phyloP scores from a whole-genome alignment of 2,113 vertebrate species.

The Ramphastos sulfuratus region DNA sequence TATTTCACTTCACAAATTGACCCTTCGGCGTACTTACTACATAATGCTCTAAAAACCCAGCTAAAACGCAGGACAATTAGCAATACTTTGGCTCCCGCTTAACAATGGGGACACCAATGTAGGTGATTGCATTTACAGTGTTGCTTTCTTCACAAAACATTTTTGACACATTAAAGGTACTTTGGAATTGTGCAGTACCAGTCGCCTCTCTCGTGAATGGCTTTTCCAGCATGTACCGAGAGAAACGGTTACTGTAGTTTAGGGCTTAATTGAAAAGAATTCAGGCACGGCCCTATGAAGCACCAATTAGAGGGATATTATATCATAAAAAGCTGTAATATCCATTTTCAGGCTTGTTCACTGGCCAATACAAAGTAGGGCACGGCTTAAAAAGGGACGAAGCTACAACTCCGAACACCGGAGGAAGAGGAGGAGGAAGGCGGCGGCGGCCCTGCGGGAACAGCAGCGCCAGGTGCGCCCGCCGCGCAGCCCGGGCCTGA shows the following conservation, averaged over 20 bases:
- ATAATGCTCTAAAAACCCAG: slow-evolving; percentile 95
- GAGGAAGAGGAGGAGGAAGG: slow-evolving; percentile 56
- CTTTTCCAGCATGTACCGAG: slow-evolving; percentile 77
- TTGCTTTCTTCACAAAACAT: slow-evolving; percentile 90
- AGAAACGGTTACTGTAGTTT: slow-evolving; percentile 81
- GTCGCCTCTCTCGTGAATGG: slow-evolving; percentile 80
- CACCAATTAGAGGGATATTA: slow-evolving; percentile 86
- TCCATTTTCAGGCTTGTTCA: slow-evolving; percentile 81
- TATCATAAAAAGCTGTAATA: slow-evolving; percentile 87
- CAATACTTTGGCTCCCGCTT: slow-evolving; percentile 90
- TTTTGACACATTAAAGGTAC: slow-evolving; percentile 87
- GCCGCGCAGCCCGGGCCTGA: neutral
- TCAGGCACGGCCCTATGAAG: slow-evolving; percentile 81
- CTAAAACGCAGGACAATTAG: slow-evolving; percentile 99
- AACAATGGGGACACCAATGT: slow-evolving; percentile 94
- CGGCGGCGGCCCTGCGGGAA: neutral
- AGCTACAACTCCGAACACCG: slow-evolving; percentile 62
- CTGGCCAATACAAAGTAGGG: slow-evolving; percentile 79
- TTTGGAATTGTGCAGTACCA: slow-evolving; percentile 84
- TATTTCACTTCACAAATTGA: slow-evolving; percentile 98
- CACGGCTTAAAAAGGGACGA: slow-evolving; percentile 73
- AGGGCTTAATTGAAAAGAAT: slow-evolving; percentile 85
- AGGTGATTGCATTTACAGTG: slow-evolving; percentile 95
- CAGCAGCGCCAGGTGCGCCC: neutral
- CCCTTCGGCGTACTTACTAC: slow-evolving; percentile 92